Conservation (phyloP, 2,888 invertebrate species). For the Subacronicta megacephala region DNA sequence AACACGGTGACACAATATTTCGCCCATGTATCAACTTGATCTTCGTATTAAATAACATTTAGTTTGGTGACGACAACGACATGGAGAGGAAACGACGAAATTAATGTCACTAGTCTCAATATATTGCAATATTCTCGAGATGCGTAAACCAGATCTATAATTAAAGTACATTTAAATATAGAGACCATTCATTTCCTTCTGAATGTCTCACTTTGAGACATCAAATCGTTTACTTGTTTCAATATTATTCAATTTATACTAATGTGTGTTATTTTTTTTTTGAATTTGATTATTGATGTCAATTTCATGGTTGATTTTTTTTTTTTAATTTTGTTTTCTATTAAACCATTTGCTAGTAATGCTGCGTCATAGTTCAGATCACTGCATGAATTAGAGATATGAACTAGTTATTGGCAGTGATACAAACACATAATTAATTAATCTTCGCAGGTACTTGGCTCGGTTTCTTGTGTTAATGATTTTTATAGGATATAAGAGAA, state of each 20-base stretch:
- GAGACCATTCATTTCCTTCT: constrained; percentile 46
- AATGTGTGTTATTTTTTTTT: constrained; percentile 25
- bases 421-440: constrained; percentile 14
- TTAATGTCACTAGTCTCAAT: constrained; percentile 41
- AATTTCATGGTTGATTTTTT: constrained; percentile 2
- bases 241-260: constrained; percentile 45
- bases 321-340: background rate
- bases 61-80: constrained; percentile 9
- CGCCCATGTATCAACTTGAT: constrained; percentile 32
- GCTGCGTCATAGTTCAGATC: background rate
- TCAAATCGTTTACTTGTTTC: constrained; percentile 31
- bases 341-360: background rate
- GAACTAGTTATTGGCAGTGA: constrained; percentile 16
- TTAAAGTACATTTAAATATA: constrained; percentile 48
- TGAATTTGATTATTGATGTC: constrained; percentile 16
- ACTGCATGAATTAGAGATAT: background rate
- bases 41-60: constrained; percentile 34
- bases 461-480: constrained; percentile 6
- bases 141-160: constrained; percentile 47
- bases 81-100: constrained; percentile 22
- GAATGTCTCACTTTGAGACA: constrained; percentile 46
- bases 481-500: too few species aligned
- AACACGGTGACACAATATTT: constrained; percentile 28
- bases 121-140: constrained; percentile 40
- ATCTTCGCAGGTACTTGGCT: constrained; percentile 10